A percentile compares a stretch with the other conserved stretches of the same genome.
These are phyloP conservation scores for Tauraco hartlaubi DNA, from an alignment of 2,797 vertebrate genomes.

Conservation along the genomic window DNA sequence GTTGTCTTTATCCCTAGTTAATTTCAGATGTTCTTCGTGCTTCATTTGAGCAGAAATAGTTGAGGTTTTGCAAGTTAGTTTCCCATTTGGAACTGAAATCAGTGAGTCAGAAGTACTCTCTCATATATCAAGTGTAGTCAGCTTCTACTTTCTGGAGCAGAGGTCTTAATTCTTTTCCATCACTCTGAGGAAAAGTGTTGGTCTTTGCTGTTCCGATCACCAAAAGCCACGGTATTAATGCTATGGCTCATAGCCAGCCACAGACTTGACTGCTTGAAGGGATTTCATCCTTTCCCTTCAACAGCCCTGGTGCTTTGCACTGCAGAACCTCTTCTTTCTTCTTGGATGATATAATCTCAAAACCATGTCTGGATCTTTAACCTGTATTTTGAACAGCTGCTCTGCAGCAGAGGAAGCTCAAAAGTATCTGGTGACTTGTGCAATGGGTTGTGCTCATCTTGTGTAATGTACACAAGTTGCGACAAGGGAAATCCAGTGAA, in stretches of 20 bases:
- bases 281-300: neutral
- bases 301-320: neutral
- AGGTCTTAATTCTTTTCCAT: neutral
- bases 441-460: neutral
- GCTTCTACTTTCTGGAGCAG: neutral
- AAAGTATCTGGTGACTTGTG: neutral
- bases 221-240: neutral
- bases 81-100: neutral
- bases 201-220: neutral
- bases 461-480: neutral
- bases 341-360: neutral
- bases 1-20: neutral
- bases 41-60: neutral
- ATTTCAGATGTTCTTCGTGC: neutral
- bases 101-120: neutral
- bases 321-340: neutral
- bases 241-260: neutral
- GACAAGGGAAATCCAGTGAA: neutral
- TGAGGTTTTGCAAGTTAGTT: neutral
- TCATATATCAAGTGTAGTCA: neutral
- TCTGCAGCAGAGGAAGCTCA: neutral
- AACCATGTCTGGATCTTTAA: neutral
- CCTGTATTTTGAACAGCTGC: neutral
- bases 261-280: neutral
- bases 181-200: neutral